Percentiles rank a stretch among this genome's conserved stretches.
These are phyloP conservation scores for Hydrochoerus hydrochaeris DNA, from an alignment of 2,113 vertebrate species.

Conservation along the genomic window DNA sequence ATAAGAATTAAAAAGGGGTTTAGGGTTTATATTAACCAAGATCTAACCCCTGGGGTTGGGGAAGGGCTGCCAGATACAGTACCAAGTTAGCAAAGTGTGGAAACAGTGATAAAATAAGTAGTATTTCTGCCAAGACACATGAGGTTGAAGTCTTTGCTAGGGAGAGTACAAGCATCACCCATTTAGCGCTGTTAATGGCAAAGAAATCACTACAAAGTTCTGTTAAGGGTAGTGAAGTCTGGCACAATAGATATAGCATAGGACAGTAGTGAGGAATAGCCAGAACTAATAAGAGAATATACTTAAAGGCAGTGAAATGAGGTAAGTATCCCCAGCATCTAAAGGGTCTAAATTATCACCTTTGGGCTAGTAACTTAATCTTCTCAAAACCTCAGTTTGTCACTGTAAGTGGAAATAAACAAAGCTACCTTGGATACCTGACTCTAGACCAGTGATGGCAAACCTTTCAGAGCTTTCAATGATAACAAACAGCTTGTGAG, in stretches of 20 bases:
- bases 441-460: background rate
- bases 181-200: background rate
- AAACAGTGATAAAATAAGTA: background rate
- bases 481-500: background rate
- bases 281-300: background rate
- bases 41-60: background rate
- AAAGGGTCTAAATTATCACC: background rate
- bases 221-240: background rate
- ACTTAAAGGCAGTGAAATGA: background rate
- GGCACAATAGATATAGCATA: background rate
- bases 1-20: constrained; percentile 30
- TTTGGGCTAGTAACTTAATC: background rate
- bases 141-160: background rate
- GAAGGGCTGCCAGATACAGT: background rate
- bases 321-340: background rate
- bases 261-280: background rate
- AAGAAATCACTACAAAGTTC: constrained; percentile 31
- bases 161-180: background rate
- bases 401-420: constrained; percentile 27
- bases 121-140: background rate
- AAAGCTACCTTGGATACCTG: background rate
- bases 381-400: constrained; percentile 44
- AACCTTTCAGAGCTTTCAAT: background rate
- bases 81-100: background rate
- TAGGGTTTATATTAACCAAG: constrained; percentile 61